Percentiles rank a stretch among this genome's conserved stretches.
These are phyloP conservation scores for Saccostrea cuccullata DNA, from an alignment of 1,140 invertebrate species.

Conservation along the genomic window DNA sequence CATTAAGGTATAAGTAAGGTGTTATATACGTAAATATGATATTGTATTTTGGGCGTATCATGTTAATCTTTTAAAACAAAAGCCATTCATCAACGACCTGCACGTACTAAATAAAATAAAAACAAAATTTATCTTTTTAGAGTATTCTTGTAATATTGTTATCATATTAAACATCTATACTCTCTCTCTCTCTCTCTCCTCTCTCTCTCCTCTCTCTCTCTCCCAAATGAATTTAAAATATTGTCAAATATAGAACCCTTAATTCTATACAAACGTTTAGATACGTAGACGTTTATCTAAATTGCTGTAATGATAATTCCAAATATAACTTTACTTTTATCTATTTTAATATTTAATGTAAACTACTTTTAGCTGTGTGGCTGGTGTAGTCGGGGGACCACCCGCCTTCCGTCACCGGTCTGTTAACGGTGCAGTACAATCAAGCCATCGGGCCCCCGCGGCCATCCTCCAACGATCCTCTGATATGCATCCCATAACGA, in stretches of 20 bases:
- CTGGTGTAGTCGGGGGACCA: neutral
- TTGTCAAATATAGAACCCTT: no score
- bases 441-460: neutral
- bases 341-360: neutral
- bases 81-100: no score
- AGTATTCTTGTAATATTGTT: no score
- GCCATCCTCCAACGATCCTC: conserved; percentile 13
- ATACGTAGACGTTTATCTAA: no score
- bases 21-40: no score
- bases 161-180: neutral
- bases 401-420: neutral
- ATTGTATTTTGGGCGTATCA: no score
- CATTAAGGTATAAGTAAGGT: neutral
- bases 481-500: conserved; percentile 17
- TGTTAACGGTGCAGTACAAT: conserved; percentile 22
- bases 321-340: neutral
- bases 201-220: no score
- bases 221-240: neutral
- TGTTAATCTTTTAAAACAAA: no score
- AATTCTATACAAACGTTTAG: no score
- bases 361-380: neutral
- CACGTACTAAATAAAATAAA: no score
- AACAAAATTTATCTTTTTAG: no score
- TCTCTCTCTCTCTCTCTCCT: neutral
- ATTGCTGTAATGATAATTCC: neutral